These are phyloP conservation scores for Circaetus gallicus DNA, from an alignment of 2,113 vertebrate genomes.

Conservation along the genomic window DNA sequence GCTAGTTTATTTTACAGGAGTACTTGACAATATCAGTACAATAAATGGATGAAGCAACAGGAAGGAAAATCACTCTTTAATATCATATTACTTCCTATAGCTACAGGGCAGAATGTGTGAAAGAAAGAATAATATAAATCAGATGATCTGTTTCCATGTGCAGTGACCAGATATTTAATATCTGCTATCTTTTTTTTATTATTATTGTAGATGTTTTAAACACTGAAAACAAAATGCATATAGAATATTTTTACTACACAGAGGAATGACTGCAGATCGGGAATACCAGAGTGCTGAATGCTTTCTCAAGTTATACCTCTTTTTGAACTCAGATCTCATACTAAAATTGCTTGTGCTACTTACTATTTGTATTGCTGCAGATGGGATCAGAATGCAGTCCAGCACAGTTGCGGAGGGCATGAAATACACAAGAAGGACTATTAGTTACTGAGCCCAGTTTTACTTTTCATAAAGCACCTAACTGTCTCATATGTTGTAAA, in stretches of 20 bases:
- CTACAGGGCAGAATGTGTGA: neutral
- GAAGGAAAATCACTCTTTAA: neutral
- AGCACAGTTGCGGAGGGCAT: neutral
- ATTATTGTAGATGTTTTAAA: neutral
- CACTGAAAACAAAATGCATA: neutral
- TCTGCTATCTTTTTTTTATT: neutral
- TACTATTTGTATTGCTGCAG: neutral
- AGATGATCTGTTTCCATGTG: neutral
- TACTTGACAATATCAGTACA: neutral
- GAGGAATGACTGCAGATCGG: neutral
- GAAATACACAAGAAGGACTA: neutral
- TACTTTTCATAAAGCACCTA: neutral
- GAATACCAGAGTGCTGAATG: neutral
- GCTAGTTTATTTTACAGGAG: conserved; percentile 19
- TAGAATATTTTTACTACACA: neutral
- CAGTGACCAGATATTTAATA: neutral
- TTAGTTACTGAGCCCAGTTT: neutral
- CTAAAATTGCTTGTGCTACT: neutral
- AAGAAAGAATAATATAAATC: conserved; percentile 2
- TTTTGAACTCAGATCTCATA: neutral
- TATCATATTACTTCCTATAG: neutral
- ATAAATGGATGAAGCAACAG: conserved; percentile 13
- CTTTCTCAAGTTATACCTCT: neutral
- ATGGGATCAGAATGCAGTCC: neutral
- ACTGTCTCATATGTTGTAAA: neutral